Evolutionary conservation across 2,888 invertebrate species (phyloP), one percentile per base, ranked within the genome.

Genomic region (Synergus gifuensis): DNA sequence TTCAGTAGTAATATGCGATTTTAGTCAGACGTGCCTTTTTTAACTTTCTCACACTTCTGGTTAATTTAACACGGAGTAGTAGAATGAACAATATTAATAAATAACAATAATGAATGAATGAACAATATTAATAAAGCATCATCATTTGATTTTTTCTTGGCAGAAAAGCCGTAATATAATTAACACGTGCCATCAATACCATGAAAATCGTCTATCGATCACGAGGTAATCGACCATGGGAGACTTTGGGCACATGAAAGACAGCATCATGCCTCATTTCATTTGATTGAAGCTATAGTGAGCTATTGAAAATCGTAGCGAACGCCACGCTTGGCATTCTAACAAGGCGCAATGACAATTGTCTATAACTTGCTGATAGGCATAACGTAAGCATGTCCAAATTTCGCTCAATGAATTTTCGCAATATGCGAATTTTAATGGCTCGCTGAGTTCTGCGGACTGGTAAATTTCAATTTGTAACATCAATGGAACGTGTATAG

Each of bases 351-450:
- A 69, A 69, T 69, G 67, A 69, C 67, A 69, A 69, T 69, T 69
- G 28, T 69, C 67, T 69, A 69, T 69, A n/a, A 69, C 46, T 69
- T 69, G 67, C 44, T 69, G 67, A 69, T 69, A 69, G 67, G 46
- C 22, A 46, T 69, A 46, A 49, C 67, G 46, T 22, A 22, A n/a
- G 67, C 18, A 22, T 28, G 46, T 49, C 28, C 46, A 69, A 69
- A 69, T 69, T 69, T 69, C 28, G 16, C 46, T 69, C 14, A 69
- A 69, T 46, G 67, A 46, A 28, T 69, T 69, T 69, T 83, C 81
- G 79, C 80, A 83, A 82, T 82, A 80, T 81, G 81, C 79, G 82
- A 83, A 84, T 83, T 81, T 80, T 80, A 77, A 83, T 81, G 82
- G 69, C 81, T 78, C 81, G 80, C 79, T 82, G 77, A 81, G 81